Conservation (phyloP, 1,140 invertebrate species). For the Limonius californicus region DNA sequence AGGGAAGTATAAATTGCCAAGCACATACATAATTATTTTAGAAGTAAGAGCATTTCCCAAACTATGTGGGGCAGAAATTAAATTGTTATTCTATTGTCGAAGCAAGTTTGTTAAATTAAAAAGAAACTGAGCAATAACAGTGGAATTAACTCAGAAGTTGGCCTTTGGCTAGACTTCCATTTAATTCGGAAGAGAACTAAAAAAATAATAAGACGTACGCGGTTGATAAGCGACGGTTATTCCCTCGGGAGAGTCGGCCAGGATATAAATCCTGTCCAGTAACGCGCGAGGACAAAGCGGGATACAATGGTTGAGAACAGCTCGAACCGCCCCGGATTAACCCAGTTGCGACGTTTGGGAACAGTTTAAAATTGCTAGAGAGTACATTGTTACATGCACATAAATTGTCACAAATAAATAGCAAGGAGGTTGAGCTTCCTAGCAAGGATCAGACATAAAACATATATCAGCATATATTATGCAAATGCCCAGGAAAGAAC, state of each 20-base stretch:
- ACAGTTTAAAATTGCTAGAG: slow-evolving; percentile 16
- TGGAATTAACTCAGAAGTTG: background rate
- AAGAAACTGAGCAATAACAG: no score
- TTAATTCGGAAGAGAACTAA: background rate
- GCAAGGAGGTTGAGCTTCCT: slow-evolving; percentile 22
- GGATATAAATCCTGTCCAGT: background rate
- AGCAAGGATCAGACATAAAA: slow-evolving; percentile 30
- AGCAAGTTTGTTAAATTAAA: no score
- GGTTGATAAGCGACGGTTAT: background rate
- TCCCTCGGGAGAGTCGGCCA: background rate
- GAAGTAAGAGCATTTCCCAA: no score
- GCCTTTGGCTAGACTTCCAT: background rate
- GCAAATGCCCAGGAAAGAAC: slow-evolving; percentile 22
- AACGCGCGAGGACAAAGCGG: background rate
- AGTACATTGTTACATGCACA: slow-evolving; percentile 29
- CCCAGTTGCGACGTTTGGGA: slow-evolving; percentile 7
- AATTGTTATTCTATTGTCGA: no score
- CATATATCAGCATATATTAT: slow-evolving; percentile 34
- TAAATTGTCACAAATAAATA: slow-evolving; percentile 30
- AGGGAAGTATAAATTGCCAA: no score
- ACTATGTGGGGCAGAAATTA: no score
- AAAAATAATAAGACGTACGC: background rate
- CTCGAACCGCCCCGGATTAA: slow-evolving; percentile 5
- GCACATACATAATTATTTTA: no score
- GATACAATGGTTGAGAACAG: slow-evolving; percentile 10